Conservation (phyloP, 2,888 invertebrate genomes). For the Cinara cedri region DNA sequence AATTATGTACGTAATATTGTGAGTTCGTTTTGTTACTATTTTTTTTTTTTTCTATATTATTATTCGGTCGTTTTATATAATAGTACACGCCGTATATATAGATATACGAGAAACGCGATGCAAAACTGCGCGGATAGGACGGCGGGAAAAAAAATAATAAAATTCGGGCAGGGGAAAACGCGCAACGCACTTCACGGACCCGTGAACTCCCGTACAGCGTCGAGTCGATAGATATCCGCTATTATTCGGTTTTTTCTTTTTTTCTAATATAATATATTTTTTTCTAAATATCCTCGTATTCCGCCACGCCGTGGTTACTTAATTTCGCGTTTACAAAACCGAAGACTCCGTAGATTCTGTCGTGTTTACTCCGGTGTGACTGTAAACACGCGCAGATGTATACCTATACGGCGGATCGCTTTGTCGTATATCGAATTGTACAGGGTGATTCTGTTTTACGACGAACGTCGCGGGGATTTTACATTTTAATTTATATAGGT, state of each 20-base stretch:
- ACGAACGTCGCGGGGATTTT: no score
- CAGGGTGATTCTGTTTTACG: no score
- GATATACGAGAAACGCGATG: neutral
- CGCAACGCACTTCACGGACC: conserved; percentile 9
- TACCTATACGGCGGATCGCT: no score
- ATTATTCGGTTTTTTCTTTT: neutral
- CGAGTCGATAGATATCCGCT: neutral
- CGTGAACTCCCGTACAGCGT: neutral
- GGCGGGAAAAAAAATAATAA: neutral
- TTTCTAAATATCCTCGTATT: neutral
- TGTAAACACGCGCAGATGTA: neutral
- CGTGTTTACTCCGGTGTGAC: neutral
- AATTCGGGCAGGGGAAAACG: neutral
- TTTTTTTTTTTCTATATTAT: conserved; percentile 9
- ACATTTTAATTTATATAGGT: no score
- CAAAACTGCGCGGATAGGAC: neutral
- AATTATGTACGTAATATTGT: no score
- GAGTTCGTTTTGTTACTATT: neutral
- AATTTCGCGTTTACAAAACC: neutral
- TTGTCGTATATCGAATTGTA: no score
- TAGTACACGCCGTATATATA: no score
- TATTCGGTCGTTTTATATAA: neutral
- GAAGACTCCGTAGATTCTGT: neutral
- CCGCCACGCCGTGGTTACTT: no score
- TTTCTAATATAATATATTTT: neutral